A percentile compares a stretch with the other conserved stretches of the same genome.
Conservation (phyloP, 2,888 invertebrate species). For the Drosophila cyrtoloma region DNA sequence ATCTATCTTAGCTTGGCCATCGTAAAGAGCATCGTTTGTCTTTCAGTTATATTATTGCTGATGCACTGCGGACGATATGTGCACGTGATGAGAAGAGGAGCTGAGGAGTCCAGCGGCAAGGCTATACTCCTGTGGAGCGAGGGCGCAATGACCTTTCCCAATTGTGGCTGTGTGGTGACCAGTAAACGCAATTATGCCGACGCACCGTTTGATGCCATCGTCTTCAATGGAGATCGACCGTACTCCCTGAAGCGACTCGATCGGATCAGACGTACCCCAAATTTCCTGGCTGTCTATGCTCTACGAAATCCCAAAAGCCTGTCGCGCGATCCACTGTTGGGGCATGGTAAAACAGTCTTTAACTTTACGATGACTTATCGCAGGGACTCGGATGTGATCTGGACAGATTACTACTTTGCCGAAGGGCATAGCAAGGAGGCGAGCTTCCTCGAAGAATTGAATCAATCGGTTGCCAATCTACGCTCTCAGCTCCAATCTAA, state of each 20-base stretch:
- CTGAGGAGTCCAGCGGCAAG: neutral
- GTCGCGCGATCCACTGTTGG: neutral
- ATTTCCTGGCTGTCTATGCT: conserved; percentile 19
- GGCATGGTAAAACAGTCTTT: conserved; percentile 8
- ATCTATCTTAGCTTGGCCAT: neutral
- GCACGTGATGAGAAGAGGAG: fast-evolving
- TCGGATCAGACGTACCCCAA: neutral
- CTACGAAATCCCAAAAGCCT: conserved; percentile 12
- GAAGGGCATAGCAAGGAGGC: neutral
- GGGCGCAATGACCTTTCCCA: neutral
- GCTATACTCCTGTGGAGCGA: conserved; percentile 18
- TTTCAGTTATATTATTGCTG: conserved; percentile 10
- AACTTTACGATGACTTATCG: conserved; percentile 69
- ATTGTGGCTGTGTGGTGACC: conserved; percentile 24
- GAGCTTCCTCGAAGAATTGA: neutral
- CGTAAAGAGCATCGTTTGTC: conserved; percentile 3
- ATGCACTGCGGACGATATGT: neutral
- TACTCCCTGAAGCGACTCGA: conserved; percentile 7
- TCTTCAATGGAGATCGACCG: conserved; percentile 11
- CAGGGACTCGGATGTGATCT: conserved; percentile 54
- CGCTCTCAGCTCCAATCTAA: conserved; percentile 19
- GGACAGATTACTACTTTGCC: conserved; percentile 46
- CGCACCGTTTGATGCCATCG: conserved; percentile 10
- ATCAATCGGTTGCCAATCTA: neutral
- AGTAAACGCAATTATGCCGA: neutral